Conservation (phyloP, 2,888 invertebrate genomes). For the Drosophila anomelani region DNA sequence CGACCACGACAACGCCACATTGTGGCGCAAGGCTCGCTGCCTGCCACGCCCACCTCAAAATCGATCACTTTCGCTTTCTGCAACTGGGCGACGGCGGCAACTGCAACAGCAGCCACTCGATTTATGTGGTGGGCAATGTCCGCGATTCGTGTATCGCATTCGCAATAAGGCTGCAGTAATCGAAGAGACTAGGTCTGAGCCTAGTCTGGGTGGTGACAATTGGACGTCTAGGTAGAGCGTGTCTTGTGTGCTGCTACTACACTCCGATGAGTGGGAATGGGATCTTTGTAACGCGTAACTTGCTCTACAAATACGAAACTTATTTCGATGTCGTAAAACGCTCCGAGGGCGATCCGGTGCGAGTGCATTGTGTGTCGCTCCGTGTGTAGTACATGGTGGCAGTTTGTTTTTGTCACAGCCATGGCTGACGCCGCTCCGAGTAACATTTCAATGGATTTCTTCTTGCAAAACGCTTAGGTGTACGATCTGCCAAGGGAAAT, state of each 20-base stretch:
- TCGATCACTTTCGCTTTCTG: slow-evolving; percentile 80
- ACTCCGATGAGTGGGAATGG: slow-evolving; percentile 4
- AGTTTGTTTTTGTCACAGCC: slow-evolving; percentile 23
- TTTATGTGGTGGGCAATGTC: slow-evolving; percentile 33
- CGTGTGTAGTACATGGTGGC: slow-evolving; percentile 19
- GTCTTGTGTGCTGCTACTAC: slow-evolving; percentile 6
- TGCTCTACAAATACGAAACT: slow-evolving; percentile 43
- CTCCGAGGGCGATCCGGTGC: slow-evolving; percentile 19
- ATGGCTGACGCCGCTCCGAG: background rate
- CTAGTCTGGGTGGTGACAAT: slow-evolving; percentile 13
- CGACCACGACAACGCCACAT: slow-evolving; percentile 38
- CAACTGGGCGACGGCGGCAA: slow-evolving; percentile 38
- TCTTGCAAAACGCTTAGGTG: slow-evolving; percentile 6
- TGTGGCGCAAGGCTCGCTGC: slow-evolving; percentile 66
- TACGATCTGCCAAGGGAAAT: background rate
- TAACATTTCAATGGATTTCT: slow-evolving; percentile 11
- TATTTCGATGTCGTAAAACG: slow-evolving; percentile 37
- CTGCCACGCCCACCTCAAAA: slow-evolving; percentile 77
- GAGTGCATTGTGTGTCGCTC: slow-evolving; percentile 18
- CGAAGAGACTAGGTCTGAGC: background rate
- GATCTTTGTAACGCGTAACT: slow-evolving; percentile 38
- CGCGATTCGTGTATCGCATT: slow-evolving; percentile 58
- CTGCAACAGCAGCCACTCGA: slow-evolving; percentile 22
- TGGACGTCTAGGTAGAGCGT: slow-evolving; percentile 12
- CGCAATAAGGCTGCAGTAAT: slow-evolving; percentile 21